Conservation (phyloP, 2,888 invertebrate species). For the Oligia fasciuncula region DNA sequence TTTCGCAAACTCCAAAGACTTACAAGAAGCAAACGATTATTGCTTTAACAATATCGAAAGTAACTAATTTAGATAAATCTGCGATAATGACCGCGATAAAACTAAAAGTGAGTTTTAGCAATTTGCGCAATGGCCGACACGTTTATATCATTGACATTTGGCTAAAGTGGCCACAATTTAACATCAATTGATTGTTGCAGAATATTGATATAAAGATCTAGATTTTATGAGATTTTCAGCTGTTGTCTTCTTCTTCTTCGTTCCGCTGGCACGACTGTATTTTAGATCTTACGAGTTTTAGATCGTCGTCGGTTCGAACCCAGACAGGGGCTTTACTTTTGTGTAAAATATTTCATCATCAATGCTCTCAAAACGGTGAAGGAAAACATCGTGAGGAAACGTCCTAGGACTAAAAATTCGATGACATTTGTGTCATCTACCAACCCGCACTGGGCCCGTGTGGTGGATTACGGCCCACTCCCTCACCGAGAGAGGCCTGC, state of each 20-base stretch:
- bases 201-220: neutral
- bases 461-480: too few relatives aligned
- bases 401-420: too few relatives aligned
- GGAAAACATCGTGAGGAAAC: too few relatives aligned
- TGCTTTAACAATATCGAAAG: conserved; percentile 29
- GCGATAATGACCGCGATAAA: conserved; percentile 49
- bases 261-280: neutral
- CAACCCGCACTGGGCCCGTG: too few relatives aligned
- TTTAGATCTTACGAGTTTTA: too few relatives aligned
- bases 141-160: conserved; percentile 58
- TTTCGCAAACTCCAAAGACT: conserved; percentile 44
- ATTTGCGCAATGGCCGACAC: conserved; percentile 43
- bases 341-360: too few relatives aligned
- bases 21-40: conserved; percentile 38
- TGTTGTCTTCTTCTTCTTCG: neutral
- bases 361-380: too few relatives aligned
- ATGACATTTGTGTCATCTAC: too few relatives aligned
- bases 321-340: too few relatives aligned
- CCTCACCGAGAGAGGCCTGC: too few relatives aligned
- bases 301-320: too few relatives aligned
- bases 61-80: conserved; percentile 37
- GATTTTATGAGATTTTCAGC: neutral
- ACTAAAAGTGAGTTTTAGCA: conserved; percentile 36
- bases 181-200: conserved; percentile 3
- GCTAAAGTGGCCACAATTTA: conserved; percentile 1